Evolutionary conservation across 2,113 vertebrate species (phyloP).

Genomic region (Condylura cristata): DNA sequence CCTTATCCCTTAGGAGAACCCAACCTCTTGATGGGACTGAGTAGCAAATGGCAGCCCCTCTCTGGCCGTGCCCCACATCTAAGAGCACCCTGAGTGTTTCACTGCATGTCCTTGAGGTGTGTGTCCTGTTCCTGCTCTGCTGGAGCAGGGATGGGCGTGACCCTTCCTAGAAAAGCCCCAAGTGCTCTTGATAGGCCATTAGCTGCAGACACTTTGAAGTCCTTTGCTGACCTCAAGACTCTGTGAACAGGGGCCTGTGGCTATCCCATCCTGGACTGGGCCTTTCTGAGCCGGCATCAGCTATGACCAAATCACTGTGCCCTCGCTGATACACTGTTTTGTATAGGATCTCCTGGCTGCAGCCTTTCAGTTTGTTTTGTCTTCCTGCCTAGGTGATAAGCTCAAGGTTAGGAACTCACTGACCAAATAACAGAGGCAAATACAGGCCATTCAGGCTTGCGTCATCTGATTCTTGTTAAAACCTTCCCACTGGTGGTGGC

Average conservation of each 20-base stretch:
- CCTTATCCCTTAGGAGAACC: background rate
- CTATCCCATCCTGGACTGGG: background rate
- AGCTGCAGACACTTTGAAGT: background rate
- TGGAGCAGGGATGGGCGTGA: background rate
- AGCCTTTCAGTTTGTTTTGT: slow-evolving; percentile 7
- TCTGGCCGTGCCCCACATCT: accelerated
- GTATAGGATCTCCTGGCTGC: background rate
- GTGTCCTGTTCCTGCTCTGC: background rate
- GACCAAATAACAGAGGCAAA: background rate
- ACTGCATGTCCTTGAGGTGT: accelerated
- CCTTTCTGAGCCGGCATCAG: background rate
- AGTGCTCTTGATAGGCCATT: background rate
- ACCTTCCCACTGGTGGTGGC: slow-evolving; percentile 1
- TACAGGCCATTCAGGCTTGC: background rate
- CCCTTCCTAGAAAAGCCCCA: background rate
- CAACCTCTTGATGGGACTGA: background rate
- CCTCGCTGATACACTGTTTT: background rate
- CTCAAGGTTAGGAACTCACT: slow-evolving; percentile 36
- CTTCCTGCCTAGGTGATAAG: slow-evolving; percentile 57
- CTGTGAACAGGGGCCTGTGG: background rate
- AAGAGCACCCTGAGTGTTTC: background rate
- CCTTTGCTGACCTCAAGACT: background rate
- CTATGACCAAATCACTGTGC: background rate
- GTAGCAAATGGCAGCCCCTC: background rate
- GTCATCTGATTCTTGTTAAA: slow-evolving; percentile 30